Evolutionary conservation across 1,140 invertebrate species (phyloP), one percentile per base, ranked within the genome.

Genomic region (Galleria mellonella): DNA sequence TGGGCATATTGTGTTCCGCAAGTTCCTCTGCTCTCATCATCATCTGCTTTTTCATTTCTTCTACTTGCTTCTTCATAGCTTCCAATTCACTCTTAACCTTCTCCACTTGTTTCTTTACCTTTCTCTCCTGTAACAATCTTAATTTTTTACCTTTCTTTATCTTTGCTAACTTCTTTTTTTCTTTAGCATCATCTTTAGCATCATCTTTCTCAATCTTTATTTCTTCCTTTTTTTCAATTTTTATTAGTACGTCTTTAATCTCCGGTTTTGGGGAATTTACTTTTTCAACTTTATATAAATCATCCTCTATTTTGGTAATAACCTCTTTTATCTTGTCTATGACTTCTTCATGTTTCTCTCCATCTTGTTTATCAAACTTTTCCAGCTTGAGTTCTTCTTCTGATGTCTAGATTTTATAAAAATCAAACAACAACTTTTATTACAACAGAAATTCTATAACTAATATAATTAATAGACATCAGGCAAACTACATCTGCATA

Each of bases 281-380:
- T 3, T 23, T 23, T 43, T 66, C 55, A 10, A 42, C 48, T 47
- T 65, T 43, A 23, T 58, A 69, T 13, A 83, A 44, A 38, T 70
- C 72, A 37, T 55, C 68, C 30, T 83, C 76, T 33, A 81, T 43
- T 63, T 81, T 83, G 12, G 50, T 75, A 29, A 83, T 81, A 0
- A 57, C 76, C 51, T 79, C 76, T 46, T 79, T 83, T 17, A 83
- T 79, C 43, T 66, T 71, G 50, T 72, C 74, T 7, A 83, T 72
- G 0, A 75, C 79, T 55, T 72, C 62, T 44, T 79, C 72, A 23
- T 78, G 69, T 42, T 62, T 67, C 0, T 47, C 48, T 6, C 66
- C 66, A 17, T 81, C 76, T 17, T 56, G 65, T 51, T 65, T 57
- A 11, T 83, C 77, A 35, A 83, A 83, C 14, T 72, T 72, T 33